Evolutionary conservation across 2,888 invertebrate genomes (phyloP).

Genomic region (Pammene fasciana): DNA sequence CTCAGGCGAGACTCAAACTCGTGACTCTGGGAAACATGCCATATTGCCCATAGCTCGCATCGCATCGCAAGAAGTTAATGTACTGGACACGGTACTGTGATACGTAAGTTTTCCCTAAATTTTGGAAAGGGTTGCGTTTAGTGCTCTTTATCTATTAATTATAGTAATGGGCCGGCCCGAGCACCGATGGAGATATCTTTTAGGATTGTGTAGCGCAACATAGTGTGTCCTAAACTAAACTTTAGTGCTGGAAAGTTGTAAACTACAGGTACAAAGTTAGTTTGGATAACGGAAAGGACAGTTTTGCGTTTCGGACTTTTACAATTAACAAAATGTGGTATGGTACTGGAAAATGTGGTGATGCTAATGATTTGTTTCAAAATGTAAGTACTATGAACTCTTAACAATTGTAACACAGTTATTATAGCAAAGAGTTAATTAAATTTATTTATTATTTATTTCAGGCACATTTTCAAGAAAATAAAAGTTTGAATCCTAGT

Average conservation of each 20-base stretch:
- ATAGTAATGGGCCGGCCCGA: conserved; percentile 29
- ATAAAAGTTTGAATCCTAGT: too few species aligned
- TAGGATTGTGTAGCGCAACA: conserved; percentile 26
- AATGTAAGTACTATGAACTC: too few species aligned
- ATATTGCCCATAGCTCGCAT: too few species aligned
- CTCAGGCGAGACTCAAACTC: too few species aligned
- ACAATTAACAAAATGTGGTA: background rate
- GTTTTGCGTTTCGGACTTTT: background rate
- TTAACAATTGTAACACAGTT: too few species aligned
- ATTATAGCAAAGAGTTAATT: too few species aligned
- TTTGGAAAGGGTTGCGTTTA: conserved; percentile 38
- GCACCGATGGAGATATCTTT: conserved; percentile 34
- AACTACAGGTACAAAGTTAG: conserved; percentile 4
- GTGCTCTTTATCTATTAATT: conserved; percentile 41
- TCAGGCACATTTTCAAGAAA: too few species aligned
- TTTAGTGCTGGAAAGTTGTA: conserved; percentile 23
- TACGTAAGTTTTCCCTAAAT: conserved; percentile 20
- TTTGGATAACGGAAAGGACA: conserved; percentile 1
- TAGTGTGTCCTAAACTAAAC: conserved; percentile 27
- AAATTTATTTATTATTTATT: too few species aligned
- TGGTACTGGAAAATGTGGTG: background rate
- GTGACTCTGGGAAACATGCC: too few species aligned
- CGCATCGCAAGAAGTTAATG: background rate
- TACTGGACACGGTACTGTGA: background rate
- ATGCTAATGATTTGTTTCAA: too few species aligned